These are phyloP conservation scores for Crocuta crocuta DNA, from an alignment of 2,113 vertebrate genomes.

Conservation along the genomic window DNA sequence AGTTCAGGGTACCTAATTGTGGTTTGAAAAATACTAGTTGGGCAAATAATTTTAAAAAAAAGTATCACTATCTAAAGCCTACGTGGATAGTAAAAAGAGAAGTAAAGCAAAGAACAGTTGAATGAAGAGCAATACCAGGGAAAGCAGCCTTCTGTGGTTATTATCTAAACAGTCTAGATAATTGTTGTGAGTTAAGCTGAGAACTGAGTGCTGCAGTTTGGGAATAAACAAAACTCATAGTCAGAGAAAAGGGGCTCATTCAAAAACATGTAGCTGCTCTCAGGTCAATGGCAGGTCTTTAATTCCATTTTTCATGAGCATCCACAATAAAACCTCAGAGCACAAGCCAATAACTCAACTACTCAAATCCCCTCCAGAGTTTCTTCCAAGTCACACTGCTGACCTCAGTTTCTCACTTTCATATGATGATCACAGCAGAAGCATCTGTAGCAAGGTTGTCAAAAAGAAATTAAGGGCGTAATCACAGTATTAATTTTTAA, in stretches of 20 bases:
- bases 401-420: conserved; percentile 51
- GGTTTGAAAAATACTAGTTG: conserved; percentile 18
- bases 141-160: background rate
- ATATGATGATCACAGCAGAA: conserved; percentile 30
- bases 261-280: conserved; percentile 43
- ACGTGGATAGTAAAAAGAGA: background rate
- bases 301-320: conserved; percentile 64
- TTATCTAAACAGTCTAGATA: background rate
- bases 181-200: conserved; percentile 24
- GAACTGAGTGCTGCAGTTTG: conserved; percentile 14
- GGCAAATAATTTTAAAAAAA: background rate
- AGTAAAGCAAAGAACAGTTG: background rate
- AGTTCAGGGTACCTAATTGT: background rate
- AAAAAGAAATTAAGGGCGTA: background rate
- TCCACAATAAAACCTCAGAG: conserved; percentile 51
- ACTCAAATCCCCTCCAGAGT: background rate
- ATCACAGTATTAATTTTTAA: background rate
- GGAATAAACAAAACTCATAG: background rate
- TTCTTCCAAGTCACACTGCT: conserved; percentile 35
- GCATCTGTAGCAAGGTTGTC: background rate
- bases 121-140: background rate
- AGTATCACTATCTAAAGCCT: background rate
- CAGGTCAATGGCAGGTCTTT: background rate
- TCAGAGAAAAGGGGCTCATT: background rate
- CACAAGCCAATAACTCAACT: conserved; percentile 58